Evolutionary conservation across 2,888 invertebrate genomes (phyloP).

Genomic region (Lasioglossum oenotherae): DNA sequence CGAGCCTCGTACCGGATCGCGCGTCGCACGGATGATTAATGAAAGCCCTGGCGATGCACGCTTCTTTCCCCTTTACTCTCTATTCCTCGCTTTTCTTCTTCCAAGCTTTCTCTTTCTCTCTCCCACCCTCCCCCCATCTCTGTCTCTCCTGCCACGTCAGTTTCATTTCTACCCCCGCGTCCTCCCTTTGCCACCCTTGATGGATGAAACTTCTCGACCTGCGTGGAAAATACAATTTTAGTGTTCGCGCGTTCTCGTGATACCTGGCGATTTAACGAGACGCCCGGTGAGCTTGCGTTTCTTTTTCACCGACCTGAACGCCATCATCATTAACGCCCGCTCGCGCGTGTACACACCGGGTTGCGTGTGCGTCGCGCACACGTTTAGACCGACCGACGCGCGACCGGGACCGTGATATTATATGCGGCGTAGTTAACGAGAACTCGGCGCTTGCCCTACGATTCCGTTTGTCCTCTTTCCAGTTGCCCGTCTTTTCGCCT

Average conservation of each 20-base stretch:
- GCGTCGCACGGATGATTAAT: slow-evolving; percentile 63
- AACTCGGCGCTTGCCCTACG: slow-evolving; percentile 48
- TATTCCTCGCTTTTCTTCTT: slow-evolving; percentile 7
- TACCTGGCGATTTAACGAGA: slow-evolving; percentile 63
- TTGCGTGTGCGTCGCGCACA: slow-evolving; percentile 22
- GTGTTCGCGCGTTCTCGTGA: slow-evolving; percentile 44
- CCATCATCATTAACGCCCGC: slow-evolving; percentile 58
- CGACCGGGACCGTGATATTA: slow-evolving; percentile 45
- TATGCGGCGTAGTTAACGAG: slow-evolving; percentile 56
- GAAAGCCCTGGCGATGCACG: slow-evolving; percentile 37
- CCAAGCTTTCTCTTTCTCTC: background rate
- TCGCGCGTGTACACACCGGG: slow-evolving; percentile 40
- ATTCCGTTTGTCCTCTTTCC: slow-evolving; percentile 52
- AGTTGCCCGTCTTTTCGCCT: slow-evolving; percentile 28
- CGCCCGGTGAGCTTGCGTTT: slow-evolving; percentile 52
- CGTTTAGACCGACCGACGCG: slow-evolving; percentile 27
- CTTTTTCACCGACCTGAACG: slow-evolving; percentile 38
- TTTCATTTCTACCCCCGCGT: background rate
- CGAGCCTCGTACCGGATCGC: slow-evolving; percentile 17
- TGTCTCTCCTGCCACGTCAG: background rate
- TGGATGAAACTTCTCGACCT: slow-evolving; percentile 62
- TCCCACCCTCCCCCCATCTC: background rate
- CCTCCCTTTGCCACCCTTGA: slow-evolving; percentile 36
- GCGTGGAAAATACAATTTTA: slow-evolving; percentile 58
- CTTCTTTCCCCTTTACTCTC: background rate